Percentiles rank a stretch among this genome's conserved stretches.
phyloP scores from a whole-genome alignment of 2,113 vertebrate genomes.

The Clupea harengus region DNA sequence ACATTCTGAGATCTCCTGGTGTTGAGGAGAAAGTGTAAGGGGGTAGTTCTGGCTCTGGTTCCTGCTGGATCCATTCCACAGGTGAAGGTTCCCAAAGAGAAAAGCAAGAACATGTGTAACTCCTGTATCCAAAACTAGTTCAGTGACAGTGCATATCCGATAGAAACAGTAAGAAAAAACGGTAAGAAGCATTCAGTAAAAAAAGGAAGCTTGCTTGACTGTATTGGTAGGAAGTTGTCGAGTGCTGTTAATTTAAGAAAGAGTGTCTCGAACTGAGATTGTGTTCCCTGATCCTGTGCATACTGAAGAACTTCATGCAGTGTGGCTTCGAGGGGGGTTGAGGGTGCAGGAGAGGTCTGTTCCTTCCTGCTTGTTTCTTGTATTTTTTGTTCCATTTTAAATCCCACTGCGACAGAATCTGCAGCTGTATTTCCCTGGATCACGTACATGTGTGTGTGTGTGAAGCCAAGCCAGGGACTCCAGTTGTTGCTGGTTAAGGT shows the following conservation, averaged over 20 bases:
- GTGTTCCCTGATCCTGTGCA: slow-evolving; percentile 64
- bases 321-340: slow-evolving; percentile 51
- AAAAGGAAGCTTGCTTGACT: slow-evolving; percentile 27
- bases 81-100: slow-evolving; percentile 36
- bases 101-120: slow-evolving; percentile 33
- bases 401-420: slow-evolving; percentile 64
- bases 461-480: slow-evolving; percentile 37
- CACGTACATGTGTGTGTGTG: slow-evolving; percentile 56
- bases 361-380: slow-evolving; percentile 41
- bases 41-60: neutral
- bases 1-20: slow-evolving; percentile 37
- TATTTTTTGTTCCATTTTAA: slow-evolving; percentile 45
- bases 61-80: slow-evolving; percentile 17
- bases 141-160: slow-evolving; percentile 17
- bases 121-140: slow-evolving; percentile 38
- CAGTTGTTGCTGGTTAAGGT: slow-evolving; percentile 29
- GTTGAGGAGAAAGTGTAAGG: slow-evolving; percentile 1
- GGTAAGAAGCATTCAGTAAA: slow-evolving; percentile 32
- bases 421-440: slow-evolving; percentile 47
- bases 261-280: slow-evolving; percentile 39
- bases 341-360: slow-evolving; percentile 43
- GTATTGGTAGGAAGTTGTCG: slow-evolving; percentile 28
- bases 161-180: slow-evolving; percentile 47
- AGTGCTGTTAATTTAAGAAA: slow-evolving; percentile 34
- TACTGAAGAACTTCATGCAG: slow-evolving; percentile 63